Evolutionary conservation across 2,113 vertebrate species (phyloP).

Genomic region (Oreocharis arfaki): DNA sequence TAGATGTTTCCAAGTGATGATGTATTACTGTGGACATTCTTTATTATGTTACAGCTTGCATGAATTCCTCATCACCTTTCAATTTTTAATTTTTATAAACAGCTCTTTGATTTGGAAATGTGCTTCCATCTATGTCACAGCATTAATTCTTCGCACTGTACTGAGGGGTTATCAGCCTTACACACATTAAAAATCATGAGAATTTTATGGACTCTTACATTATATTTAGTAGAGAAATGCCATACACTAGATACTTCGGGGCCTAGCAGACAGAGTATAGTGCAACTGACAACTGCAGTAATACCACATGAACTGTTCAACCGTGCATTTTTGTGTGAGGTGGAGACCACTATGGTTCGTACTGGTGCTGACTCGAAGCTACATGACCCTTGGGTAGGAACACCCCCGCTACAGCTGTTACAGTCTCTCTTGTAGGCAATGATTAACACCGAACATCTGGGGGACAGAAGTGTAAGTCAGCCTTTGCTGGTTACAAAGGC

Average conservation of each 20-base stretch:
- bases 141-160: not conserved
- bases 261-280: not conserved
- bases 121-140: not conserved
- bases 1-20: not conserved
- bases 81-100: not conserved
- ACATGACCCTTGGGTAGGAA: not conserved
- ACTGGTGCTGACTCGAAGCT: not conserved
- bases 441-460: not conserved
- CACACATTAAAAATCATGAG: not conserved
- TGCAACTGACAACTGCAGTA: not conserved
- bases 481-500: not conserved
- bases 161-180: not conserved
- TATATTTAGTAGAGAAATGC: not conserved
- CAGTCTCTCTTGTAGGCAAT: not conserved
- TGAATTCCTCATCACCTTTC: not conserved
- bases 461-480: not conserved
- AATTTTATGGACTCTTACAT: not conserved
- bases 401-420: fast-evolving
- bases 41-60: not conserved
- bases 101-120: not conserved
- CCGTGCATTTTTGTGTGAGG: not conserved
- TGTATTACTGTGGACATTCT: not conserved
- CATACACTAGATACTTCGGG: not conserved
- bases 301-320: not conserved
- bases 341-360: not conserved